Conservation (phyloP, 2,797 vertebrate species). For the Ataeniobius toweri region DNA sequence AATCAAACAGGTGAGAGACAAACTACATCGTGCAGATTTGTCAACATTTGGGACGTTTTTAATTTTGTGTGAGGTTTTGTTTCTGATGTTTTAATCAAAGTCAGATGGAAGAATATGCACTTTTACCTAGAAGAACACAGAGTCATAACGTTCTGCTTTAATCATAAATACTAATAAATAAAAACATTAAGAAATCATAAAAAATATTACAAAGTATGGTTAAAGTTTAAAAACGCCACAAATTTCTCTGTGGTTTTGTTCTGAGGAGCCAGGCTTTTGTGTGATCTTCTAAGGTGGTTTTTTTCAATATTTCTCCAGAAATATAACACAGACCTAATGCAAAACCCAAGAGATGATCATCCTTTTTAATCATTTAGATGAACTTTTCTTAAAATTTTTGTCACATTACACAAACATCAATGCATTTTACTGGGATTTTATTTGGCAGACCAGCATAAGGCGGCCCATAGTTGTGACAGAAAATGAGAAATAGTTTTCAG, state of each 20-base stretch:
- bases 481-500: neutral
- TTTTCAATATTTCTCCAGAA: neutral
- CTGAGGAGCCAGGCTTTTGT: neutral
- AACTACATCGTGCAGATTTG: neutral
- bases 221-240: neutral
- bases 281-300: neutral
- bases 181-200: neutral
- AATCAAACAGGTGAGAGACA: neutral
- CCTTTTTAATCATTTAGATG: neutral
- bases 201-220: neutral
- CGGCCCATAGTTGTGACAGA: neutral
- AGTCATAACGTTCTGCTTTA: no score
- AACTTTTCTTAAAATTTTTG: neutral
- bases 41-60: neutral
- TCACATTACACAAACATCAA: neutral
- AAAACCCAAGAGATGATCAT: neutral
- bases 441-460: neutral
- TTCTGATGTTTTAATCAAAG: neutral
- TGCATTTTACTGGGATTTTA: neutral
- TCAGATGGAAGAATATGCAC: neutral
- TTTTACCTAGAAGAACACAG: neutral
- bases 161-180: neutral
- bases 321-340: neutral
- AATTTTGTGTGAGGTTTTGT: no score
- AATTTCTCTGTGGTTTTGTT: neutral